Conservation (phyloP, 2,888 invertebrate species). For the Geophilus truncorum region DNA sequence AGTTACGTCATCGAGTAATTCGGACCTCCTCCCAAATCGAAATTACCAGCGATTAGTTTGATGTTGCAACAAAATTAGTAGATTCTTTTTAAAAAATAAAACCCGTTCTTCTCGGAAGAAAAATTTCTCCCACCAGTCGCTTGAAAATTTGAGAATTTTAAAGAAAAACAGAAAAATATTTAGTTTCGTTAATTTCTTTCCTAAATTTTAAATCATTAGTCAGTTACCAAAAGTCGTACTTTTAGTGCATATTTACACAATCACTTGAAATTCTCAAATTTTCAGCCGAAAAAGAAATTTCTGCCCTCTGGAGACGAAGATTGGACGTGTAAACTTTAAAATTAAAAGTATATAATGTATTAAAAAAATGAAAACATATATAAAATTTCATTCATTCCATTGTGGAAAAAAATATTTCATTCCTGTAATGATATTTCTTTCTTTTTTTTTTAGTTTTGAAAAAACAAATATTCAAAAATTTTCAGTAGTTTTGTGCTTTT, state of each 20-base stretch:
- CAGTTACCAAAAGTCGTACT: too few species aligned
- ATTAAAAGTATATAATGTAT: not conserved
- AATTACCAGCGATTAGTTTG: not conserved
- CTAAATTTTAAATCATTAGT: too few species aligned
- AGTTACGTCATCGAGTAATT: conserved; percentile 48
- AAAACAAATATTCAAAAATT: not conserved
- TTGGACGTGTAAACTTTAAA: conserved; percentile 29
- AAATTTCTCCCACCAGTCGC: not conserved
- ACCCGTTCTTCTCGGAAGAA: conserved; percentile 19
- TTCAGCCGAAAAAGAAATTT: not conserved
- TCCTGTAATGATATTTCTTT: conserved; percentile 11
- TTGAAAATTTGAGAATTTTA: not conserved
- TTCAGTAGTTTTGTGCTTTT: not conserved
- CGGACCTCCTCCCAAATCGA: not conserved
- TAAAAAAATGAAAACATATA: not conserved
- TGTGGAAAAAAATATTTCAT: conserved; percentile 36
- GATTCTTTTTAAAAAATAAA: not conserved
- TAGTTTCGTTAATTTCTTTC: too few species aligned
- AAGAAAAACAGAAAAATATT: too few species aligned
- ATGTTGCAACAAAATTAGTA: not conserved
- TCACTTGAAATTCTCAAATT: conserved; percentile 16
- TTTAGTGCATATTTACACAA: too few species aligned
- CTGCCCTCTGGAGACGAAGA: conserved; percentile 30
- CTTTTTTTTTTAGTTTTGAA: conserved; percentile 3
- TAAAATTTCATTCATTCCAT: conserved; percentile 31